A percentile compares a stretch with the other conserved stretches of the same genome.
phyloP scores from a whole-genome alignment of 2,797 vertebrate genomes.

The Pteropus rufus region DNA sequence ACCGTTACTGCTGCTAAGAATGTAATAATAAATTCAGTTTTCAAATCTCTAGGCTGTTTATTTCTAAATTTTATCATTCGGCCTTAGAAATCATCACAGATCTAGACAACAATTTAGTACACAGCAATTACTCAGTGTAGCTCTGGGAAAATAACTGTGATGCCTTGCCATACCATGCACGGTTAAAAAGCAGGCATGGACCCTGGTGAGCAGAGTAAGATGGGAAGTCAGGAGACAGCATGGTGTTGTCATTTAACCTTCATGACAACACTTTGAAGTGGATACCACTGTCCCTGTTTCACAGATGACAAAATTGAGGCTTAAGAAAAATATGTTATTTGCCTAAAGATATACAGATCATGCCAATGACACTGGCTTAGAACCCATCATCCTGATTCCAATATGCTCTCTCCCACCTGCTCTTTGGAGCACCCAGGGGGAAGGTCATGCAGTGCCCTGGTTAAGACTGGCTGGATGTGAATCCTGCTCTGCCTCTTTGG shows the following conservation, averaged over 20 bases:
- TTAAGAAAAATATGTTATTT: neutral
- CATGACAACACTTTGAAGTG: neutral
- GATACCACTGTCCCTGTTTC: neutral
- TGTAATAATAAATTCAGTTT: neutral
- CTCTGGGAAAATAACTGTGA: neutral
- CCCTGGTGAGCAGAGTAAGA: neutral
- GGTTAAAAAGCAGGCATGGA: neutral
- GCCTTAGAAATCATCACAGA: neutral
- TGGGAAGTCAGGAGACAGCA: neutral
- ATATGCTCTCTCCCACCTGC: accelerated
- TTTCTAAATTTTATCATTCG: neutral
- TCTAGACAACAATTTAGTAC: neutral
- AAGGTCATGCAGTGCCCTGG: accelerated
- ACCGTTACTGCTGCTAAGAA: accelerated
- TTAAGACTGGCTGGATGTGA: neutral
- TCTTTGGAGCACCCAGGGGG: neutral
- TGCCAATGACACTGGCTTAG: neutral
- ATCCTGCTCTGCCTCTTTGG: neutral
- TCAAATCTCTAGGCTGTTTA: neutral
- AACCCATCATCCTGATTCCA: neutral
- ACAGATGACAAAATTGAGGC: neutral
- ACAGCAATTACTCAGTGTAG: neutral
- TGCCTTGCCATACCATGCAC: no score
- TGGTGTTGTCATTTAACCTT: neutral
- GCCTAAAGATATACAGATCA: accelerated